Conservation (phyloP, 2,888 invertebrate species). For the Drosophila anomalata region DNA sequence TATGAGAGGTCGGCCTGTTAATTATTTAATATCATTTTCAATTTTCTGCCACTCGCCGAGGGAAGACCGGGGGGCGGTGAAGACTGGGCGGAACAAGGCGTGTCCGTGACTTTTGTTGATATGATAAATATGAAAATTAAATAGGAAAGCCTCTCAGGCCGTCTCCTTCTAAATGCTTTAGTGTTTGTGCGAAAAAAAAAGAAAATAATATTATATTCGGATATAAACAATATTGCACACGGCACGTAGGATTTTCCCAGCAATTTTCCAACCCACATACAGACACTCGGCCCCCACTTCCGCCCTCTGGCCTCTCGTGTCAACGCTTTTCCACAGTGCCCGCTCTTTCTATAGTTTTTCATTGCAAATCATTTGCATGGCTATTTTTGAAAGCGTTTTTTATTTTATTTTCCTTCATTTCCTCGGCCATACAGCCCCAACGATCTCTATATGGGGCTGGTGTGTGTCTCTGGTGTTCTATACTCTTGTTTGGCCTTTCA, state of each 20-base stretch:
- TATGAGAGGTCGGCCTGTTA: constrained; percentile 61
- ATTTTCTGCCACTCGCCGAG: constrained; percentile 57
- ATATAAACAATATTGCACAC: constrained; percentile 84
- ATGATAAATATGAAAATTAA: constrained; percentile 78
- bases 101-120: constrained; percentile 79
- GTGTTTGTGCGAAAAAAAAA: constrained; percentile 51
- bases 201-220: constrained; percentile 54
- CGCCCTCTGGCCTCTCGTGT: constrained; percentile 40
- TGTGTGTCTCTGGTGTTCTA: constrained; percentile 31
- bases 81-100: constrained; percentile 43
- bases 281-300: constrained; percentile 40
- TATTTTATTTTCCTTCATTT: constrained; percentile 44
- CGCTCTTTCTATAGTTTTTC: constrained; percentile 62
- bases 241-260: constrained; percentile 71
- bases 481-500: constrained; percentile 68
- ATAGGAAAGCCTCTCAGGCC: constrained; percentile 45
- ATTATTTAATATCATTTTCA: constrained; percentile 79
- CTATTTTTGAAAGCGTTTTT: constrained; percentile 77
- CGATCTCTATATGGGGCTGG: constrained; percentile 24
- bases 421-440: constrained; percentile 41
- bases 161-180: constrained; percentile 10
- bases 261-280: constrained; percentile 59
- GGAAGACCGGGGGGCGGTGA: constrained; percentile 1
- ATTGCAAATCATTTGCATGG: constrained; percentile 80
- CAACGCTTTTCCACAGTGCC: constrained; percentile 62